These are phyloP conservation scores for Harlomillsia oculata DNA, from an alignment of 1,140 invertebrate genomes.

Conservation along the genomic window DNA sequence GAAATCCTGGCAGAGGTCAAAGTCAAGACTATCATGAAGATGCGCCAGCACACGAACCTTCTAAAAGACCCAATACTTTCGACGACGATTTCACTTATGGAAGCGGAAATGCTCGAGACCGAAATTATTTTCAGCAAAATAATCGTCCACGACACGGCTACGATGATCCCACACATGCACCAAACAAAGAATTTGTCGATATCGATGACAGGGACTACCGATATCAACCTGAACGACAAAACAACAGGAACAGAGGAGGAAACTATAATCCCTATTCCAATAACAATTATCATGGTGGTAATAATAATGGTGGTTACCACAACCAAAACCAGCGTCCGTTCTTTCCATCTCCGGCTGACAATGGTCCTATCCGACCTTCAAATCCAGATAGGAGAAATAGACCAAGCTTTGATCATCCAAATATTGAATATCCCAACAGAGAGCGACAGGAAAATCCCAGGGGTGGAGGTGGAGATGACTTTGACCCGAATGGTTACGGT, in stretches of 20 bases:
- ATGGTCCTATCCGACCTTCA: constrained; percentile 17
- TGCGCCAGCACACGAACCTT: too few species aligned
- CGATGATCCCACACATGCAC: constrained; percentile 6
- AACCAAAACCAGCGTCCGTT: not conserved
- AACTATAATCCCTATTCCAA: not conserved
- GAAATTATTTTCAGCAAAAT: too few species aligned
- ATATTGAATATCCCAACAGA: constrained; percentile 15
- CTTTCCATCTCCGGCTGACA: constrained; percentile 11
- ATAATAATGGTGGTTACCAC: not conserved
- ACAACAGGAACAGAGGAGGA: not conserved
- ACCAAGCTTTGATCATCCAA: constrained; percentile 23
- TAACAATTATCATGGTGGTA: not conserved
- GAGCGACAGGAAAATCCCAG: not conserved
- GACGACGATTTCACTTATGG: too few species aligned
- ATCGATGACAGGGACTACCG: too few species aligned
- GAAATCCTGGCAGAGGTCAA: too few species aligned
- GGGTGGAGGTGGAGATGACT: not conserved
- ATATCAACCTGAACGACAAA: not conserved
- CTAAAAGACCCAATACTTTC: too few species aligned
- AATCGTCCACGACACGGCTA: constrained; percentile 14
- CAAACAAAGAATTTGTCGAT: constrained; percentile 1
- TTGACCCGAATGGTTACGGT: constrained; percentile 17
- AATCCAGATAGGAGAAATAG: constrained; percentile 9
- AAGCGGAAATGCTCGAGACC: not conserved
- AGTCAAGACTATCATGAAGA: too few species aligned